Evolutionary conservation across 2,888 invertebrate genomes (phyloP), one percentile per base, ranked within the genome.

Genomic region (Xylophagus ater): DNA sequence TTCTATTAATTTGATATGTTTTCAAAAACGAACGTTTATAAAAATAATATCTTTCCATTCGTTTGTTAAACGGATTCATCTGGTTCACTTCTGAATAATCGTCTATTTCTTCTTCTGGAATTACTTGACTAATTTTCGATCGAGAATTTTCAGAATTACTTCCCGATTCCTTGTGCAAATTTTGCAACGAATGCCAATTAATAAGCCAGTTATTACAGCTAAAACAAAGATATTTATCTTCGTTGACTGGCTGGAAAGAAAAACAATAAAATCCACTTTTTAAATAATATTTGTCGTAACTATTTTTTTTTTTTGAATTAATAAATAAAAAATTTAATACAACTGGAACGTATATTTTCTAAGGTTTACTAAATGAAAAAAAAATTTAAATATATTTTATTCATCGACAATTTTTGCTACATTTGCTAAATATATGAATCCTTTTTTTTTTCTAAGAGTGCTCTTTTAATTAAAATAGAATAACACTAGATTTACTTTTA

Each of bases 191-290:
- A 37, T 64, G 61, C 64, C 64, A 64, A 43, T 64, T 64, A 38
- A 64, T 62, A 2, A 64, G 53, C 63, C 63, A 64, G 44, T 64
- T 64, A 51, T 64, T 64, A 52, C 64, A 64, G 45, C 60, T 61
- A 45, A 58, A 64, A 53, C 64, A 64, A 21, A 64, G 52, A 44
- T 59, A 64, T 52, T 63, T 64, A 42, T 64, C 63, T 46, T 64
- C 63, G 42, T 62, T 61, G 14, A 61, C 44, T 1, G 64, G 63
- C 64, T 64, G 49, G 7, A 58, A 55, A 9, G 3, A 42, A 14
- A 37, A 10, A 18, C 21, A 20, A n/a, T n/a, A n/a, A n/a, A n/a
- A n/a, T n/a, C n/a, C n/a, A n/a, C n/a, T n/a, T n/a, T n/a, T n/a
- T n/a, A n/a, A n/a, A n/a, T n/a, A n/a, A n/a, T n/a, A n/a, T n/a